phyloP scores from a whole-genome alignment of 2,888 invertebrate species.

The Pediacus dermestoides region DNA sequence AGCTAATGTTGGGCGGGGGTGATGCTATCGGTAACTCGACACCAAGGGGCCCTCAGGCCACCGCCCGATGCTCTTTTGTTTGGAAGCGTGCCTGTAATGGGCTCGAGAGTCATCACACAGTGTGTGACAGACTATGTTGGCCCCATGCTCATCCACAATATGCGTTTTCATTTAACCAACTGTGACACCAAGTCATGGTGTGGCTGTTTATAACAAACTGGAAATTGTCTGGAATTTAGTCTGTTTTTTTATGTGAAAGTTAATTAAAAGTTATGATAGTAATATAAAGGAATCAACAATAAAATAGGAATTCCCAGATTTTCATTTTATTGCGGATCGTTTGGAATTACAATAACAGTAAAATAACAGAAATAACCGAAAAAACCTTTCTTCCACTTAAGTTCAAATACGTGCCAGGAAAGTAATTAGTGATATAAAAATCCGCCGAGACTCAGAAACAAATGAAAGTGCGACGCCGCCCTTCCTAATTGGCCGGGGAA shows the following conservation, averaged over 20 bases:
- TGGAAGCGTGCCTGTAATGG: constrained; percentile 44
- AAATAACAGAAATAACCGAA: too few relatives aligned
- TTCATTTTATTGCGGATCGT: too few relatives aligned
- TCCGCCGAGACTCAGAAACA: constrained; percentile 49
- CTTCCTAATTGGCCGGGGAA: constrained; percentile 39
- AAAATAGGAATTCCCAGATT: too few relatives aligned
- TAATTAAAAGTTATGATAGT: too few relatives aligned
- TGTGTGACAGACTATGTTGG: constrained; percentile 11
- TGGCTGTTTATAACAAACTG: too few relatives aligned
- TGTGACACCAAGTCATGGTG: too few relatives aligned
- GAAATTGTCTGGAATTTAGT: too few relatives aligned
- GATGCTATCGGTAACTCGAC: constrained; percentile 46
- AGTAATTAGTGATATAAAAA: constrained; percentile 53
- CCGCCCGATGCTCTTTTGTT: constrained; percentile 41
- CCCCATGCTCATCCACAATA: too few relatives aligned
- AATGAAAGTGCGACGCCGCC: constrained; percentile 46
- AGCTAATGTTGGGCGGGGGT: constrained; percentile 38
- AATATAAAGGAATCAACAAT: too few relatives aligned
- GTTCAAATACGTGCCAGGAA: constrained; percentile 45
- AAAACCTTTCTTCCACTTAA: constrained; percentile 27
- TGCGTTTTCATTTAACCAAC: too few relatives aligned
- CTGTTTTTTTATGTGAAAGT: too few relatives aligned
- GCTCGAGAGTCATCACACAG: constrained; percentile 29
- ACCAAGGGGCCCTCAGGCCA: constrained; percentile 34
- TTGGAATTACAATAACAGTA: background rate